A percentile compares a stretch with the other conserved stretches of the same genome.
Evolutionary conservation across 2,888 invertebrate species (phyloP).

Genomic region (Idaea aversata): DNA sequence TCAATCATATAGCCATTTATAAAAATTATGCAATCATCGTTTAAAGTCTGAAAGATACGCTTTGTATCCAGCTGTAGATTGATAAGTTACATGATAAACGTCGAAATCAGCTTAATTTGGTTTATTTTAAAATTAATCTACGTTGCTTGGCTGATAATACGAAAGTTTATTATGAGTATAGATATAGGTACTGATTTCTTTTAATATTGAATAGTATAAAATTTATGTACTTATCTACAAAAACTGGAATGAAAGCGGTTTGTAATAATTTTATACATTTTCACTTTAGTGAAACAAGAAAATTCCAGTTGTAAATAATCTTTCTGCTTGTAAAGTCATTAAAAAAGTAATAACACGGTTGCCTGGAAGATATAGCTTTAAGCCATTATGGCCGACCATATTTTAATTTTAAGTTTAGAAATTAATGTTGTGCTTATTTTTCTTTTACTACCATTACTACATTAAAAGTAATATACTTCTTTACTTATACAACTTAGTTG

Average conservation of each 20-base stretch:
- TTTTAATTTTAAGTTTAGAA: no score
- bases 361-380: no score
- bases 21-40: constrained; percentile 4
- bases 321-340: no score
- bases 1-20: neutral
- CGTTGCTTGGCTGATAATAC: neutral
- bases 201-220: neutral
- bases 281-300: neutral
- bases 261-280: neutral
- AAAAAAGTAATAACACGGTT: no score
- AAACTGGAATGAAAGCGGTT: neutral
- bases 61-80: neutral
- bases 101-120: neutral
- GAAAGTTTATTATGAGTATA: neutral
- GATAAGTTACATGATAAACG: neutral
- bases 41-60: neutral
- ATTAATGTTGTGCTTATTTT: no score
- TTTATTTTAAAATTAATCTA: neutral
- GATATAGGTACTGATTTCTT: neutral
- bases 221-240: neutral
- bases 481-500: no score
- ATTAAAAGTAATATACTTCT: no score
- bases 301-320: no score
- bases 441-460: no score
- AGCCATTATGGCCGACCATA: no score